A percentile compares a stretch with the other conserved stretches of the same genome.
These are phyloP conservation scores for Cydia amplana DNA, from an alignment of 1,140 invertebrate genomes.

Conservation along the genomic window DNA sequence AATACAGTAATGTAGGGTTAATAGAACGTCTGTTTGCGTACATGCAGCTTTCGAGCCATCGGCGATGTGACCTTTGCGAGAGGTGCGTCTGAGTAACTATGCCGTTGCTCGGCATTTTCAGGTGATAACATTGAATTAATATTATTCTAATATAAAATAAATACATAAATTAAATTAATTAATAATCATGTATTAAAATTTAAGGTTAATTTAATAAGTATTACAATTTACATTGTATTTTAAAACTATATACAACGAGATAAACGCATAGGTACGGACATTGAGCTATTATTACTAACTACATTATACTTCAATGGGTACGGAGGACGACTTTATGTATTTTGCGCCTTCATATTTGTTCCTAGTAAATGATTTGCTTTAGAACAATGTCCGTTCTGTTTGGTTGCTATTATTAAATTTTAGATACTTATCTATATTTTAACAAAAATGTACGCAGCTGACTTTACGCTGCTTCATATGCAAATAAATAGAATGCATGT, in stretches of 20 bases:
- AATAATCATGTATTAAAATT: neutral
- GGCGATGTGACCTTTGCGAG: conserved; percentile 13
- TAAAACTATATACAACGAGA: conserved; percentile 17
- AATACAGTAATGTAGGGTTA: conserved; percentile 10
- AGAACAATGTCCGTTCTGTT: conserved; percentile 46
- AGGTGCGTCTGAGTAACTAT: neutral
- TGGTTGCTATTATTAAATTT: conserved; percentile 12
- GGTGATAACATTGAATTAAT: neutral
- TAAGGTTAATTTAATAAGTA: neutral
- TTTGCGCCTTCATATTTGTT: conserved; percentile 52
- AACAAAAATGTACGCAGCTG: too few relatives aligned
- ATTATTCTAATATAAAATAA: neutral
- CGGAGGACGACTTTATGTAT: conserved; percentile 16
- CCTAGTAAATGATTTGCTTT: conserved; percentile 52
- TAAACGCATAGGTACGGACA: conserved; percentile 20
- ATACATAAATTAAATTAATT: too few relatives aligned
- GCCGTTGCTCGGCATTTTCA: neutral
- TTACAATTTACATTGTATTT: conserved; percentile 35
- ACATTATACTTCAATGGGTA: too few relatives aligned
- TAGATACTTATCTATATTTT: neutral
- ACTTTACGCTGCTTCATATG: too few relatives aligned
- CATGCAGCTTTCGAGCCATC: conserved; percentile 8
- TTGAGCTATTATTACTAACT: too few relatives aligned
- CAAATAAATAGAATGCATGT: too few relatives aligned
- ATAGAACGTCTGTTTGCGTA: neutral